Evolutionary conservation across 1,140 invertebrate genomes (phyloP), one percentile per base, ranked within the genome.

Genomic region (Helicoverpa zea): DNA sequence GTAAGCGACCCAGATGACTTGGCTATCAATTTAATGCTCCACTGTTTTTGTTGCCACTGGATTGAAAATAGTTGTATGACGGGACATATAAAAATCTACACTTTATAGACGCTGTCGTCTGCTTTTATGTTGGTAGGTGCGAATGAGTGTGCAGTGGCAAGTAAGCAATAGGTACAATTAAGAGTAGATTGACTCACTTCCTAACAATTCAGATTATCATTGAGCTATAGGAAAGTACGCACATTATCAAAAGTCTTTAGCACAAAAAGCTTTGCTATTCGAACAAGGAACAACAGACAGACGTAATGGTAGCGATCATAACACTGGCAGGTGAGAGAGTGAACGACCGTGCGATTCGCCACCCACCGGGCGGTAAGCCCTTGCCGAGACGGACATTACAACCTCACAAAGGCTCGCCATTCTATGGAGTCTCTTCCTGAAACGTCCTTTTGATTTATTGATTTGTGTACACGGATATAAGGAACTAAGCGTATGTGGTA

Each of bases 341-440:
- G 84, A 84, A 85, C 74, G 84, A 85, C 82, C 84, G 76, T 80
- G 68, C 78, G 75, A 86, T 88, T 88, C 79, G 84, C 83, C 89
- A 89, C 88, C 86, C 88, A 85, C 83, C 88, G 89, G 88, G 83
- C 87, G 87, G 89, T 74, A 81, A 77, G 80, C 74, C 81, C 78
- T 81, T 70, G 23, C 58, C 52, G 47, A 43, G 35, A 64, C 29
- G 47, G 16, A 49, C 66, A 70, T 70, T 11, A 18, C 64, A 14
- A 29, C 47, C 43, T 52, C 1, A 70, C 66, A 70, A 70, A 70
- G 23, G n/a, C 58, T 30, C 61, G 58, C 47, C 18, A 70, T 51
- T 52, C 66, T 52, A 23, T 18, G 11, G n/a, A 18, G 10, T 10
- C 16, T 3, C 51, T 77, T 64, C 61, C 61, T 77, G 47, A 77